Conservation (phyloP, 2,113 vertebrate genomes). For the Oxyruncus cristatus region DNA sequence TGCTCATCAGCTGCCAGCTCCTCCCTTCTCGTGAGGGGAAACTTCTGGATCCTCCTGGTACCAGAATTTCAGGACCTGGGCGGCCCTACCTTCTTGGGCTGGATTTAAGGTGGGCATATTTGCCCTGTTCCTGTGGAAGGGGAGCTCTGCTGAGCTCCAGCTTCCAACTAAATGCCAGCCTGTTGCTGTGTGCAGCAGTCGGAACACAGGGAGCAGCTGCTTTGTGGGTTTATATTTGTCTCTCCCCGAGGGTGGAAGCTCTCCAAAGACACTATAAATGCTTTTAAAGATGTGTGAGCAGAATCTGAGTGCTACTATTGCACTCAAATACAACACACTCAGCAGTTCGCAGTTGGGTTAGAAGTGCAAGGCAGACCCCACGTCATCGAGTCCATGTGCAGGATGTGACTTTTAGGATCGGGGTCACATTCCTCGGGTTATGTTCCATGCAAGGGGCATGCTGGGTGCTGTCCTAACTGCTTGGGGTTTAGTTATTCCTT, state of each 20-base stretch:
- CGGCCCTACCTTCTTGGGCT: neutral
- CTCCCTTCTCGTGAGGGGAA: neutral
- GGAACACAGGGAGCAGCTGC: neutral
- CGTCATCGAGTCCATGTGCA: accelerated
- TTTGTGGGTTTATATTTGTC: neutral
- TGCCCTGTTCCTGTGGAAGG: neutral
- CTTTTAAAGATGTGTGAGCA: neutral
- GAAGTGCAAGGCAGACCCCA: neutral
- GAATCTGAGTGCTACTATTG: neutral
- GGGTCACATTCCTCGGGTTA: accelerated
- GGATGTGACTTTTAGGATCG: neutral
- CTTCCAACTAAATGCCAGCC: neutral
- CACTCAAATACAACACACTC: neutral
- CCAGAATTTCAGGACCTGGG: accelerated
- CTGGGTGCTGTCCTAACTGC: neutral
- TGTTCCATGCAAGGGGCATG: accelerated
- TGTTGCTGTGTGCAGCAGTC: neutral
- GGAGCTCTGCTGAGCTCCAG: neutral
- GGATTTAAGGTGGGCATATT: accelerated
- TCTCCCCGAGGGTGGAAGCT: neutral
- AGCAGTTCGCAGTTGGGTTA: neutral
- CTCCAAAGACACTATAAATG: neutral
- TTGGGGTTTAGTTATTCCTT: neutral
- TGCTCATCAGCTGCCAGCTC: neutral
- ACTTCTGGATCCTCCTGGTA: neutral